Percentiles rank a stretch among this genome's conserved stretches.
Evolutionary conservation across 2,113 vertebrate genomes (phyloP).

Genomic region (Otis tarda): DNA sequence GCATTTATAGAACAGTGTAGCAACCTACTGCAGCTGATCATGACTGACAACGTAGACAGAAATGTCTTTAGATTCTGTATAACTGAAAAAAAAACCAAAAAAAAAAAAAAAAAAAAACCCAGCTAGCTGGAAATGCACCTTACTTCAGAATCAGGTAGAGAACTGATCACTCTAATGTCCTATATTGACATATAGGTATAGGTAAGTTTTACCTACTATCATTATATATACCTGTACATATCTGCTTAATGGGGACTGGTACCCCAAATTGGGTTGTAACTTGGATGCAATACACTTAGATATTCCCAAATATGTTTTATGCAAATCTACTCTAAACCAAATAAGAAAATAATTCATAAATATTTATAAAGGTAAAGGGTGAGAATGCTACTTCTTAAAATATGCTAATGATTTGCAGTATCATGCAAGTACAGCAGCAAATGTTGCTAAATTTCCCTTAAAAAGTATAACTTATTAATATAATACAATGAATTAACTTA

Average conservation of each 20-base stretch:
- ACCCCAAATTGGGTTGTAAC: background rate
- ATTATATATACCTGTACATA: background rate
- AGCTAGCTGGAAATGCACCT: background rate
- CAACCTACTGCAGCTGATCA: background rate
- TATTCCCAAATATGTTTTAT: background rate
- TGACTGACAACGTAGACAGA: background rate
- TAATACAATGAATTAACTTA: constrained; percentile 21
- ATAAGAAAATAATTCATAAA: background rate
- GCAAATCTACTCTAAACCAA: background rate
- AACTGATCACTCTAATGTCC: background rate
- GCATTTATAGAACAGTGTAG: background rate
- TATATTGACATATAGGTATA: background rate
- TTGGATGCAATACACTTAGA: background rate
- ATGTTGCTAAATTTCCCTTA: background rate
- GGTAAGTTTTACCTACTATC: background rate
- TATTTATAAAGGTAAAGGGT: background rate
- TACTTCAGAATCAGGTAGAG: background rate
- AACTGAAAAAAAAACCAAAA: background rate
- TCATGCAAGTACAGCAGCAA: constrained; percentile 14
- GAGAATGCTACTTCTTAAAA: background rate
- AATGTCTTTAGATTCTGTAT: background rate
- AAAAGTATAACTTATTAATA: constrained; percentile 20
- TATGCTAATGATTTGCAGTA: background rate
- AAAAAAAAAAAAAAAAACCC: rapidly evolving
- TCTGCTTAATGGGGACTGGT: background rate